Evolutionary conservation across 1,140 invertebrate species (phyloP).

Genomic region (Pollicipes pollicipes): DNA sequence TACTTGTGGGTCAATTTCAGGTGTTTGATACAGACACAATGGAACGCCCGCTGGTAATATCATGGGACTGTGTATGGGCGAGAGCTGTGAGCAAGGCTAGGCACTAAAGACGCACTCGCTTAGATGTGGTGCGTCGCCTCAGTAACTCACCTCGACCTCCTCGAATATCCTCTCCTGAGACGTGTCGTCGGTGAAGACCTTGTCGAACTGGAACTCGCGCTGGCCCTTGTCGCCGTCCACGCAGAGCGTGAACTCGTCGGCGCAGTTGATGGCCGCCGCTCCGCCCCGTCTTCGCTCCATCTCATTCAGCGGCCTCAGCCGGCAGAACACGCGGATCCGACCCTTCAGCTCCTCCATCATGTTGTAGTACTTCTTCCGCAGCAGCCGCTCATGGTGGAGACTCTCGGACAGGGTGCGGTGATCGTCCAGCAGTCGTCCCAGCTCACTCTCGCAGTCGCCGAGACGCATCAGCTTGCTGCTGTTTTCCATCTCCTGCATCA

Average conservation of each 20-base stretch:
- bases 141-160: slow-evolving; percentile 17
- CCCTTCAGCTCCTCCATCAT: slow-evolving; percentile 35
- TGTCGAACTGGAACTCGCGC: slow-evolving; percentile 18
- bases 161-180: slow-evolving; percentile 16
- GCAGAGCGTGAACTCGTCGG: slow-evolving; percentile 16
- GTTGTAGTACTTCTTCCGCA: slow-evolving; percentile 35
- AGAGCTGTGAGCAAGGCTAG: too few species aligned
- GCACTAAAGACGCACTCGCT: too few species aligned
- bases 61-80: too few species aligned
- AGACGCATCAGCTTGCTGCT: slow-evolving; percentile 11
- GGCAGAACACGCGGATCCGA: slow-evolving; percentile 34
- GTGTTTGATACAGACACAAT: too few species aligned
- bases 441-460: slow-evolving; percentile 10
- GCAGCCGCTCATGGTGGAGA: slow-evolving; percentile 29
- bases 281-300: slow-evolving; percentile 11
- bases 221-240: slow-evolving; percentile 13
- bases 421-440: slow-evolving; percentile 21
- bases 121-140: too few species aligned
- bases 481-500: slow-evolving; percentile 6
- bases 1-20: too few species aligned
- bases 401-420: slow-evolving; percentile 29
- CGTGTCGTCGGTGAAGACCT: slow-evolving; percentile 15
- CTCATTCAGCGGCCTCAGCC: slow-evolving; percentile 21
- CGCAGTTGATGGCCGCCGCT: background rate
- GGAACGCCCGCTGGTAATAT: too few species aligned